Evolutionary conservation across 2,888 invertebrate genomes (phyloP), one percentile per base, ranked within the genome.

Genomic region (Eilema sororculum): DNA sequence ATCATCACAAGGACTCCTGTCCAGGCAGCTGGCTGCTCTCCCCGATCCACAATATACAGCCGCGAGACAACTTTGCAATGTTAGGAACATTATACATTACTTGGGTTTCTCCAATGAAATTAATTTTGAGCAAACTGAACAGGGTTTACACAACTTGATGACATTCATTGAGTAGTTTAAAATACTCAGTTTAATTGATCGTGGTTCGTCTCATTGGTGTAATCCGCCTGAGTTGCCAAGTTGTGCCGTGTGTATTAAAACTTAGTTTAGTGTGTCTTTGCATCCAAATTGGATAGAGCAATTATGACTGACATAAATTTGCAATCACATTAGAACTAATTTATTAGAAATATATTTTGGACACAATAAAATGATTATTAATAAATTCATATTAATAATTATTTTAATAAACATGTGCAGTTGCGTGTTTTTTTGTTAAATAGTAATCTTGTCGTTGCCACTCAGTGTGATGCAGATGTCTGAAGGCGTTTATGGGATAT

Each of bases 1-100:
- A 82, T 78, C 89, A 89, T 87, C 89, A 88, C 87, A 88, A 87
- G 73, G 68, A 71, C 69, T 68, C 65, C 70, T 75, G 73, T 74
- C 70, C 62, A 72, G 86, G 86, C 87, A 87, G 87, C 88, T 87
- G 84, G 78, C 74, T 76, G 67, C 65, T 62, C 65, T 69, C 71
- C 63, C 68, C 66, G 66, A 52, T 52, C 4, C 16, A 20, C 52
- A 52, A 52, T 9, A 52, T 9, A 52, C 8, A 52, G 3, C 61
- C 71, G 37, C 67, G 68, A 71, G 73, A 71, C 71, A 70, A 68
- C 74, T 77, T 57, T 56, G 74, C 69, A 71, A 28, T 24, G 37
- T 62, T 41, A 22, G 25, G 24, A 41, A 41, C 16, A 41, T 41
- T 41, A 16, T 20, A 20, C 5, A 46, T 46, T 20, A 52, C 52